These are phyloP conservation scores for Arnoldichthys spilopterus DNA, from an alignment of 2,797 vertebrate genomes.

Conservation along the genomic window DNA sequence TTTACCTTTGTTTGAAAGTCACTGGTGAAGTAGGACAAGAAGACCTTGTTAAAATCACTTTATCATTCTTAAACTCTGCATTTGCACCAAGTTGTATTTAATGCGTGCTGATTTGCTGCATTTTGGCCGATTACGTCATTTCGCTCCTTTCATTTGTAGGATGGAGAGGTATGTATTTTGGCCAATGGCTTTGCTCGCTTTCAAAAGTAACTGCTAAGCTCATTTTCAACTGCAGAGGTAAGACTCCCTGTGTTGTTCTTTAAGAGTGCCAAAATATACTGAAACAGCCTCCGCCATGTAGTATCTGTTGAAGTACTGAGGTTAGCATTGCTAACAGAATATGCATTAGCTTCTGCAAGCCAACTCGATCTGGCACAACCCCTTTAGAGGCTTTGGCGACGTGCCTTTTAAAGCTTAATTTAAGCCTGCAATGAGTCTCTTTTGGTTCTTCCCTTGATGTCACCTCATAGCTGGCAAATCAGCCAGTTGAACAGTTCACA, in stretches of 20 bases:
- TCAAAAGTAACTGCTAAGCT: constrained; percentile 56
- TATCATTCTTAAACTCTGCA: neutral
- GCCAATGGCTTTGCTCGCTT: constrained; percentile 59
- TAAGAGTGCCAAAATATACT: constrained; percentile 10
- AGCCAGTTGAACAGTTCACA: neutral
- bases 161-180: constrained; percentile 84
- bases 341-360: neutral
- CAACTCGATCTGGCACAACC: neutral
- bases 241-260: constrained; percentile 36
- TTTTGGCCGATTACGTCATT: constrained; percentile 43
- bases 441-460: neutral
- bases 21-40: constrained; percentile 53
- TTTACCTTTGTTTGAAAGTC: constrained; percentile 49
- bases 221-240: constrained; percentile 60
- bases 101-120: constrained; percentile 15
- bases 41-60: neutral
- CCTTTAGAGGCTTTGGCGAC: neutral
- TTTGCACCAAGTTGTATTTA: neutral
- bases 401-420: neutral
- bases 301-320: neutral
- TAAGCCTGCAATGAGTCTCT: neutral
- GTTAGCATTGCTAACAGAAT: neutral
- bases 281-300: constrained; percentile 11
- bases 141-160: constrained; percentile 77
- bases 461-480: neutral